Evolutionary conservation across 2,888 invertebrate species (phyloP).

Genomic region (Andrena chrysosceles): DNA sequence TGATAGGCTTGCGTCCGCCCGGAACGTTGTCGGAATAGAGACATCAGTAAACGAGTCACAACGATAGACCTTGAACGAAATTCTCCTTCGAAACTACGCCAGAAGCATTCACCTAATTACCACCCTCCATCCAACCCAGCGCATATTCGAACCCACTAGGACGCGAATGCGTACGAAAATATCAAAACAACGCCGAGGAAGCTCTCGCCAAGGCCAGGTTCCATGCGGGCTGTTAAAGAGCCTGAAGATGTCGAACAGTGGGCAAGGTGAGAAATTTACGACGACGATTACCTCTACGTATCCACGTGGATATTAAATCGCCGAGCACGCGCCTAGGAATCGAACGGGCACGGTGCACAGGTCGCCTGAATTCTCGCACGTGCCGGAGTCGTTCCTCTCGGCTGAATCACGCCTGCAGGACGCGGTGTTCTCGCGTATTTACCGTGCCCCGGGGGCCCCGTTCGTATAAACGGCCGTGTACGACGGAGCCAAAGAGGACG

Average conservation of each 20-base stretch:
- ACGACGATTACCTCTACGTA: too few relatives aligned
- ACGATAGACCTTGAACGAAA: conserved; percentile 2
- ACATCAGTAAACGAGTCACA: conserved; percentile 22
- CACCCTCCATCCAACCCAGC: background rate
- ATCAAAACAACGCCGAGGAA: too few relatives aligned
- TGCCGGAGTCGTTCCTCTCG: conserved; percentile 29
- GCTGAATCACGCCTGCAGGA: conserved; percentile 37
- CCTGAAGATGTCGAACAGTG: background rate
- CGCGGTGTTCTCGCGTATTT: conserved; percentile 14
- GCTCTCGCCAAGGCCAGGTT: background rate
- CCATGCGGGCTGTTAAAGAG: background rate
- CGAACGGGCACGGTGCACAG: background rate
- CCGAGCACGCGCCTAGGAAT: conserved; percentile 22
- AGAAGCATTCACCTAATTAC: conserved; percentile 5
- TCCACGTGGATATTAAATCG: conserved; percentile 23
- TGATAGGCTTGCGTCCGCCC: conserved; percentile 26
- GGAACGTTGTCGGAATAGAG: conserved; percentile 12
- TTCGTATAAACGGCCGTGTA: conserved; percentile 14
- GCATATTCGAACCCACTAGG: too few relatives aligned
- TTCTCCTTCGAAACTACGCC: background rate
- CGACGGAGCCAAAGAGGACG: conserved; percentile 1
- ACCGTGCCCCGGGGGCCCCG: conserved; percentile 4
- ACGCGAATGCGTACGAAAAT: background rate
- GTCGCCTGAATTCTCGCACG: conserved; percentile 49
- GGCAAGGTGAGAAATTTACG: background rate